phyloP scores from a whole-genome alignment of 2,888 invertebrate genomes.

The Drepanosiphum platanoidis region DNA sequence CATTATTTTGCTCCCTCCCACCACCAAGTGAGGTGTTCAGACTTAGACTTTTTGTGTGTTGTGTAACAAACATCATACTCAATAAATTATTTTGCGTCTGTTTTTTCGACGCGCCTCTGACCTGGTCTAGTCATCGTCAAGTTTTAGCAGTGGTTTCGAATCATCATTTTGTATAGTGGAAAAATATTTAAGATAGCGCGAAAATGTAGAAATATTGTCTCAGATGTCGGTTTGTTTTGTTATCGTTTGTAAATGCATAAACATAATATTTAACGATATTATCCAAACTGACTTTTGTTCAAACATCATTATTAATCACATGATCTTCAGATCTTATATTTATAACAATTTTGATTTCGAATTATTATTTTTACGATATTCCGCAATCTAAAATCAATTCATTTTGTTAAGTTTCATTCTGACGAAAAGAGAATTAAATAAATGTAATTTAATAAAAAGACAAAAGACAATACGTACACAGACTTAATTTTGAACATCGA shows the following conservation, averaged over 20 bases:
- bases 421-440: not conserved
- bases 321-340: no score
- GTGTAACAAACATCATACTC: not conserved
- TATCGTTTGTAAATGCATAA: no score
- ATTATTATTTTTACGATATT: no score
- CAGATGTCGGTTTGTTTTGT: not conserved
- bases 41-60: not conserved
- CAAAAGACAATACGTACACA: not conserved
- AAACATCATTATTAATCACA: no score
- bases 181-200: not conserved
- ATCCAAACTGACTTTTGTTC: no score
- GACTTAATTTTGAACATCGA: not conserved
- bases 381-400: not conserved
- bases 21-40: not conserved
- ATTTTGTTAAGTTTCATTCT: not conserved
- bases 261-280: no score
- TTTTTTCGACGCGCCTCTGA: not conserved
- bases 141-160: not conserved
- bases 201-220: not conserved
- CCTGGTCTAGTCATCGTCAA: not conserved
- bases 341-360: no score
- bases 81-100: not conserved
- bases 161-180: not conserved
- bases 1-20: not conserved
- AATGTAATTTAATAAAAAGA: not conserved